Evolutionary conservation across 2,113 vertebrate species (phyloP).

Genomic region (Corythornis vintsioides): DNA sequence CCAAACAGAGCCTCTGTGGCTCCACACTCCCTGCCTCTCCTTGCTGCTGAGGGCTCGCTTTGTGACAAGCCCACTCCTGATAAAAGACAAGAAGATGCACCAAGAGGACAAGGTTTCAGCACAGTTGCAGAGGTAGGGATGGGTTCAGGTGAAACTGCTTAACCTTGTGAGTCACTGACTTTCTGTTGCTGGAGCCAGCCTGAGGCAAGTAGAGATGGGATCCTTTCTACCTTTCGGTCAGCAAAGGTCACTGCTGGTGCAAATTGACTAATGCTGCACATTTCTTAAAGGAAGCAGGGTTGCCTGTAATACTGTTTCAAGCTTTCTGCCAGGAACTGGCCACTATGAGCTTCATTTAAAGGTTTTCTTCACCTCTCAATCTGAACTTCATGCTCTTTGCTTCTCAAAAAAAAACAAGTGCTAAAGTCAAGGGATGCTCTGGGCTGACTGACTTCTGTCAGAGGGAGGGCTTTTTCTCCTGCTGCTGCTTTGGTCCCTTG

Average conservation of each 20-base stretch:
- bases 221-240: not conserved
- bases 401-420: not conserved
- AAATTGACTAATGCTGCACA: not conserved
- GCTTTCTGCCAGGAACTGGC: not conserved
- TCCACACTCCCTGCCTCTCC: not conserved
- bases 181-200: not conserved
- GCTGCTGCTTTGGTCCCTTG: not conserved
- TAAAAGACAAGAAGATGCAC: not conserved
- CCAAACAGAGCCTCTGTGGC: not conserved
- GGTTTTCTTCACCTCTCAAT: not conserved
- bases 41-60: not conserved
- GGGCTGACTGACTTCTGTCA: not conserved
- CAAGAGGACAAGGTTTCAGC: not conserved
- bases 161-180: not conserved
- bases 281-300: not conserved
- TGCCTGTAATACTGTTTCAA: not conserved
- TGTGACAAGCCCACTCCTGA: not conserved
- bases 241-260: not conserved
- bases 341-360: not conserved
- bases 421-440: not conserved
- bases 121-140: not conserved
- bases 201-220: not conserved
- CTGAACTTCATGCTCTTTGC: not conserved
- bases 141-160: not conserved
- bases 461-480: not conserved